Base-by-base conservation (phyloP, 2,888 invertebrate genomes). In the Cataglyphis livida region DNA sequence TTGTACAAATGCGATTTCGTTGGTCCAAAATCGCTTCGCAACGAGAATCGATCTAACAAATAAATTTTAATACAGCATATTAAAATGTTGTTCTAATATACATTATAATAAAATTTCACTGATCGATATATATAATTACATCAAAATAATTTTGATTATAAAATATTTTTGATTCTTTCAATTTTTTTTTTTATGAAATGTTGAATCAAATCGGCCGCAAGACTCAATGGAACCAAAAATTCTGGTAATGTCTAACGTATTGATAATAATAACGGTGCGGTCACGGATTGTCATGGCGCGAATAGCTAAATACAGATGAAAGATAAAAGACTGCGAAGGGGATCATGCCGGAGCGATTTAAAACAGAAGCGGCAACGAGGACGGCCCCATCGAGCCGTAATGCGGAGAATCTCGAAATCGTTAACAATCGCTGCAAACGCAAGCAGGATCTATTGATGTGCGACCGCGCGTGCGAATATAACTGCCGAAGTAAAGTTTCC, bases 391-490 rank as follows among this genome's bases (percentile, higher is more conserved):
- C 85, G 84, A 90, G 88, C 82, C 84, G 84, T 84, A 74, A 81
- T 86, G 86, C 82, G 88, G 85, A 89, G 89, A 75, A 88, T 78
- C 84, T 90, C 89, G 91, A 91, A 92, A 92, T 91, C 92, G 91
- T 91, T 93, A 93, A 93, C 93, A 93, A 93, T 93, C 91, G 90
- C 76, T 88, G 91, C 35, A 75, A 51, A 62, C 86, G 92, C 91
- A 90, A 90, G 90, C 84, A 87, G 90, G 88, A 90, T 91, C 91
- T 89, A 93, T 93, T 93, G 92, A 92, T 88, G 90, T 91, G 90
- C 93, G 91, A 87, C 90, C 93, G 91, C 85, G 93, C 92, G 91
- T 92, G 91, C 91, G 93, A 93, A 93, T 92, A 93, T 93, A 93
- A 93, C 93, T 93, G 93, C 92, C 90, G 90, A 85, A 78, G 78